Conservation (phyloP, 2,113 vertebrate genomes). For the Neogobius melanostomus region DNA sequence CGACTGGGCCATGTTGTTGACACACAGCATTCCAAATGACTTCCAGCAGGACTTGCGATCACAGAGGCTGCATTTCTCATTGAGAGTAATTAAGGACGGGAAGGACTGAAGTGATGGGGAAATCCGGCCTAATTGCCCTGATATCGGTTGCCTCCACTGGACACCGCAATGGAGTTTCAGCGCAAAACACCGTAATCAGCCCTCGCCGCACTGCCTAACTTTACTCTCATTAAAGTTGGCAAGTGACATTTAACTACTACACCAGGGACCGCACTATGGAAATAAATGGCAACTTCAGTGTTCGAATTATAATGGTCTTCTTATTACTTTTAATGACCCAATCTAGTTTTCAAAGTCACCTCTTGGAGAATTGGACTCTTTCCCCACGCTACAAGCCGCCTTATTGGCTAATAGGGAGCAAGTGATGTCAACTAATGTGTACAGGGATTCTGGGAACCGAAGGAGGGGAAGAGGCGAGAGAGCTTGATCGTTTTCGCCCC, state of each 20-base stretch:
- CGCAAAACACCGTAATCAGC: slow-evolving; percentile 64
- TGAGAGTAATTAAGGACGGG: slow-evolving; percentile 41
- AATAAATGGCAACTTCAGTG: slow-evolving; percentile 72
- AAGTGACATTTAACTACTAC: slow-evolving; percentile 73
- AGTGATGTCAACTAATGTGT: slow-evolving; percentile 53
- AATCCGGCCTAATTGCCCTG: slow-evolving; percentile 31
- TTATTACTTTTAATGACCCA: slow-evolving; percentile 77
- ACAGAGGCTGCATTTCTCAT: slow-evolving; percentile 26
- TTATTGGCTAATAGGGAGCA: slow-evolving; percentile 70
- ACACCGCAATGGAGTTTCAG: slow-evolving; percentile 44
- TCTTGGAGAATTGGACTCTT: slow-evolving; percentile 54
- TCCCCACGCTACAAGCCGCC: slow-evolving; percentile 46
- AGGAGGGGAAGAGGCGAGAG: slow-evolving; percentile 45
- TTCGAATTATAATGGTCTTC: slow-evolving; percentile 72
- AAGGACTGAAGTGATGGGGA: slow-evolving; percentile 7
- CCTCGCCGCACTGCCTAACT: slow-evolving; percentile 58
- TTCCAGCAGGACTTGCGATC: slow-evolving; percentile 24
- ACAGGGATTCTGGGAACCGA: slow-evolving; percentile 33
- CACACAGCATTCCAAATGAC: slow-evolving; percentile 24
- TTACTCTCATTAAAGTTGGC: slow-evolving; percentile 73
- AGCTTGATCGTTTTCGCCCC: slow-evolving; percentile 54
- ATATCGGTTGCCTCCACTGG: slow-evolving; percentile 55
- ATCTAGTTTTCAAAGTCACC: slow-evolving; percentile 76
- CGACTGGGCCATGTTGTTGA: slow-evolving; percentile 5
- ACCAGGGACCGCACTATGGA: slow-evolving; percentile 68